phyloP scores from a whole-genome alignment of 2,113 vertebrate species.

The Periophthalmus modestus region DNA sequence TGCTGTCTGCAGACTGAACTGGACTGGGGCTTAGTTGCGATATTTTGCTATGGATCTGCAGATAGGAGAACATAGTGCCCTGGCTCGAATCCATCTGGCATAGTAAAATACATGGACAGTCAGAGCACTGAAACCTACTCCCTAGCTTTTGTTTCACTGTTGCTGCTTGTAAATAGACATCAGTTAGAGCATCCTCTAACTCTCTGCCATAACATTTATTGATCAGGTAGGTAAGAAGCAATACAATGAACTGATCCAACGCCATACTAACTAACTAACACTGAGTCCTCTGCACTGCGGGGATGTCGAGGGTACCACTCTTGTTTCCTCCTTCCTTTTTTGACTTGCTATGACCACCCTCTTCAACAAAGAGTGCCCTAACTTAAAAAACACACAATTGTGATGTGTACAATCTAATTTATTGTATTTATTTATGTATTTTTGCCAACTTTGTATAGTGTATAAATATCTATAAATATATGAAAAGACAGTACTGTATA shows the following conservation, averaged over 20 bases:
- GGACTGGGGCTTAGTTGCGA: conserved; percentile 17
- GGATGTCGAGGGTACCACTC: conserved; percentile 64
- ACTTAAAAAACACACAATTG: conserved; percentile 75
- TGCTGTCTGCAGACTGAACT: conserved; percentile 14
- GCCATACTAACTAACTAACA: conserved; percentile 43
- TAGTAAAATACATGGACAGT: conserved; percentile 26
- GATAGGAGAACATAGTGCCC: conserved; percentile 56
- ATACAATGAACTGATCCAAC: conserved; percentile 47
- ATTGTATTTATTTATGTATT: conserved; percentile 80
- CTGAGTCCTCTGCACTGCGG: conserved; percentile 36
- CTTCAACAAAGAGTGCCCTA: conserved; percentile 72
- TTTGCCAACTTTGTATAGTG: conserved; percentile 86
- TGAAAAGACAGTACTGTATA: conserved; percentile 84
- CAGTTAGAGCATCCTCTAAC: conserved; percentile 50
- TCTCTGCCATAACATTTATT: conserved; percentile 56
- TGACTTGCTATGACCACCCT: conserved; percentile 58
- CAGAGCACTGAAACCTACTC: conserved; percentile 51
- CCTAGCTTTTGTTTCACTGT: conserved; percentile 29
- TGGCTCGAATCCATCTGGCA: conserved; percentile 50
- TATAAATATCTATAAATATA: conserved; percentile 84
- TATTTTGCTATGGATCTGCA: conserved; percentile 36
- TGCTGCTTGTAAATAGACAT: conserved; percentile 54
- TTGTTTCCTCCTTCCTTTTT: conserved; percentile 57
- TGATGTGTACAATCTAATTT: conserved; percentile 80
- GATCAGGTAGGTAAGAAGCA: conserved; percentile 68